phyloP scores from a whole-genome alignment of 2,113 vertebrate species.

The Perca schrenkii region DNA sequence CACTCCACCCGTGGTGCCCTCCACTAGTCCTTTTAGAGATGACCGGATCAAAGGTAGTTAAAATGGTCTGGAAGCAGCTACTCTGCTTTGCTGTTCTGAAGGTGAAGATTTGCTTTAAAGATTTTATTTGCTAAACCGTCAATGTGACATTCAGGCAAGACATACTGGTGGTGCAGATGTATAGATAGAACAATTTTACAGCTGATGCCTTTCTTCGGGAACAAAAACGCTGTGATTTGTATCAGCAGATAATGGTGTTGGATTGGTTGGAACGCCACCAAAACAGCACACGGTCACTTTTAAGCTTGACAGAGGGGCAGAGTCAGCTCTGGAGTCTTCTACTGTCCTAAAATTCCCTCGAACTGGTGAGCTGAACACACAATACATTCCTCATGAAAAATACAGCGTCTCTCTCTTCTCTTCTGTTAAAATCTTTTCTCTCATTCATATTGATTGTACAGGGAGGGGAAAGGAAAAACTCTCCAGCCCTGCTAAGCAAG shows the following conservation, averaged over 20 bases:
- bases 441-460: slow-evolving; percentile 7
- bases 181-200: neutral
- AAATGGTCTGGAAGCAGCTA: neutral
- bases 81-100: neutral
- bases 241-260: slow-evolving; percentile 45
- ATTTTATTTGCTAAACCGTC: neutral
- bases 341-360: slow-evolving; percentile 43
- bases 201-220: neutral
- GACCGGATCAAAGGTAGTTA: slow-evolving; percentile 41
- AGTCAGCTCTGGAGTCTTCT: neutral
- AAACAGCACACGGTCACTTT: slow-evolving; percentile 44
- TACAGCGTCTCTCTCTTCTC: neutral
- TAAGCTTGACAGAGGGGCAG: slow-evolving; percentile 26
- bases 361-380: slow-evolving; percentile 50
- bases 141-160: neutral
- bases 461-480: slow-evolving; percentile 58
- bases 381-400: neutral
- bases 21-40: neutral
- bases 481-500: slow-evolving; percentile 31
- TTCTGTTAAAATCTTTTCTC: neutral
- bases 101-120: neutral
- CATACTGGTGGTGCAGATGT: neutral
- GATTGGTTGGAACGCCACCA: slow-evolving; percentile 32
- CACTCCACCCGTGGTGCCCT: neutral
- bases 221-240: slow-evolving; percentile 3